phyloP scores from a whole-genome alignment of 2,113 vertebrate genomes.

The Alces alces region DNA sequence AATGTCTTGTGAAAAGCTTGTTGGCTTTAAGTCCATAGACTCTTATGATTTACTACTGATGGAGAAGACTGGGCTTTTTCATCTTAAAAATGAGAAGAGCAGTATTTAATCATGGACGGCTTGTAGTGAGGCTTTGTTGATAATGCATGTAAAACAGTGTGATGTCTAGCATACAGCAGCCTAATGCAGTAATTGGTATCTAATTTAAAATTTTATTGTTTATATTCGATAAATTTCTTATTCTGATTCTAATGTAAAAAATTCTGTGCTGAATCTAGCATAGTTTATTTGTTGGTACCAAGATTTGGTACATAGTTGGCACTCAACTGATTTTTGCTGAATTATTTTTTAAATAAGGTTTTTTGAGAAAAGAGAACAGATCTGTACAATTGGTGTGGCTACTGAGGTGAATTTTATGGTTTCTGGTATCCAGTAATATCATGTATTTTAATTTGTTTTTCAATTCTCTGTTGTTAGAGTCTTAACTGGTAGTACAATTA shows the following conservation, averaged over 20 bases:
- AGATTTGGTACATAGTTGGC: neutral
- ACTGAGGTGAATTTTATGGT: neutral
- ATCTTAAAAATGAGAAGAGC: constrained; percentile 30
- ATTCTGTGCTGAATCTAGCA: neutral
- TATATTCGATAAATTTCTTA: neutral
- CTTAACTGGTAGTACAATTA: neutral
- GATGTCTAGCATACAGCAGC: neutral
- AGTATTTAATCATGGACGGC: neutral
- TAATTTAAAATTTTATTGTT: neutral
- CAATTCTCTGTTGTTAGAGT: neutral
- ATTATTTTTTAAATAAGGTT: neutral
- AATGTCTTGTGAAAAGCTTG: constrained; percentile 8
- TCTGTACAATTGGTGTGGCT: neutral
- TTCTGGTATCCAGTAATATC: neutral
- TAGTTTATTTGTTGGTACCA: neutral
- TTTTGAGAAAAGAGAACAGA: neutral
- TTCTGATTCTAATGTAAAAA: neutral
- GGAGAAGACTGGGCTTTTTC: neutral
- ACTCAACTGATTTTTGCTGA: neutral
- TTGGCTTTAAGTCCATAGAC: neutral
- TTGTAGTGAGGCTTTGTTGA: neutral
- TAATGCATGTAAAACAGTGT: neutral
- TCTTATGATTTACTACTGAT: neutral
- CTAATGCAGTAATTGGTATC: neutral
- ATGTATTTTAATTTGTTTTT: neutral